Base-by-base conservation (phyloP, 2,797 vertebrate genomes). In the Onychomys leucogaster region DNA sequence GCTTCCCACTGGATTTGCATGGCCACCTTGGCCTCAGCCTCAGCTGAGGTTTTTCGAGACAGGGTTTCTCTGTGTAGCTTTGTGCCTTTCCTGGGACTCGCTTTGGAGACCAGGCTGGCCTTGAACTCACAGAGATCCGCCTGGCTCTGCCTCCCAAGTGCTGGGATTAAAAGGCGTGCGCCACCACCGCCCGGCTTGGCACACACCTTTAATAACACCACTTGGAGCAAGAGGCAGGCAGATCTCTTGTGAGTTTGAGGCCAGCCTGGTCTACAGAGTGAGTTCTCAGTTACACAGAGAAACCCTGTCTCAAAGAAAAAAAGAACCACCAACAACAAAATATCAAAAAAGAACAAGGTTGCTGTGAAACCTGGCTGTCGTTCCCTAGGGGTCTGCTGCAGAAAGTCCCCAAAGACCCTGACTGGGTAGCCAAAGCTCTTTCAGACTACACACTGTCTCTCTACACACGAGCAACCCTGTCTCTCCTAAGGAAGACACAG, bases 361-460 rank as follows among this genome's bases (percentile, higher is more conserved):
- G 57, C 90, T 80, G 49, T 91, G 59, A 32, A 93, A 77, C 49
- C 27, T 34, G 71, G 91, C 29, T 55, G 19, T 0, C 0, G 5
- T 41, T 46, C 59, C 37, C 32, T 32, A 43, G 69, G 61, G 78
- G 55, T 85, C 25, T 2, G 37, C 14, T 52, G 10, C 57, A 71
- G 41, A 88, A 65, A 59, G 65, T 55, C 37, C 0, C 78, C 90
- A 67, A 49, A 82, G 21, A 67, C 3, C 85, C 85, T 69, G 52
- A 52, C 88, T 49, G 55, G 78, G 34, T n/a, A 76, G n/a, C n/a
- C 16, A 7, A 76, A n/a, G 80, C 27, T 88, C 77, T 41, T 78
- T 95, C 69, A 78, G 71, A 84, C 49, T 76, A 49, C 49, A 95
- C 27, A 94, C 55, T 41, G 6, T 75, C 71, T 75, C 71, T 41